phyloP scores from a whole-genome alignment of 2,797 vertebrate genomes.

The Sandelia bainsii region DNA sequence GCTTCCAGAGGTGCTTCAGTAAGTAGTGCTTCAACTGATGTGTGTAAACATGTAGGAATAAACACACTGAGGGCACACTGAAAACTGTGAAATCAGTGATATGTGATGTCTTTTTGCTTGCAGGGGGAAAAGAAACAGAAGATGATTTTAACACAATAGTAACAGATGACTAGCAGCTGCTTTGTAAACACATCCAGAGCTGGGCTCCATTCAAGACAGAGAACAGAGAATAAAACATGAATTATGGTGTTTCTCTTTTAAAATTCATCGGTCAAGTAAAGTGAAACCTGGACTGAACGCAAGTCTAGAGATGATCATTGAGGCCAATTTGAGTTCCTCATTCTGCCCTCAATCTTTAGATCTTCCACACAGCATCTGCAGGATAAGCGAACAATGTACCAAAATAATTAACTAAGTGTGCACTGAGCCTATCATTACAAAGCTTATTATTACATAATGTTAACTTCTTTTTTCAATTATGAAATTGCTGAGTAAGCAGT shows the following conservation, averaged over 20 bases:
- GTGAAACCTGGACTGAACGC: neutral
- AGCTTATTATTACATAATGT: no score
- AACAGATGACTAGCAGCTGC: constrained; percentile 25
- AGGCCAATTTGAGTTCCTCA: neutral
- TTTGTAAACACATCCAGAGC: neutral
- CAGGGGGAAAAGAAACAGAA: constrained; percentile 47
- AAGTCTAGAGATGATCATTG: constrained; percentile 10
- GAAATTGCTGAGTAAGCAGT: neutral
- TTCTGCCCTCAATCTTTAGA: neutral
- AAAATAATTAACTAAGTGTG: neutral
- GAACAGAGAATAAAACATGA: neutral
- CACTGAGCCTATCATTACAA: no score
- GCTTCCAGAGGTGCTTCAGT: constrained; percentile 62
- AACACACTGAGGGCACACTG: neutral
- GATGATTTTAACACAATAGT: constrained; percentile 63
- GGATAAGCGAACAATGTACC: neutral
- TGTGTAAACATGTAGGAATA: neutral
- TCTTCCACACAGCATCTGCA: neutral
- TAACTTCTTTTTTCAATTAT: neutral
- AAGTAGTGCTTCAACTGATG: constrained; percentile 19
- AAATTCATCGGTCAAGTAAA: neutral
- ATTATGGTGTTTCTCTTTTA: neutral
- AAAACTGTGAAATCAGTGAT: neutral
- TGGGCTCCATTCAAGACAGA: neutral
- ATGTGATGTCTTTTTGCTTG: constrained; percentile 29